Evolutionary conservation across 2,113 vertebrate genomes (phyloP), one percentile per base, ranked within the genome.

Genomic region (Plectropomus leopardus): DNA sequence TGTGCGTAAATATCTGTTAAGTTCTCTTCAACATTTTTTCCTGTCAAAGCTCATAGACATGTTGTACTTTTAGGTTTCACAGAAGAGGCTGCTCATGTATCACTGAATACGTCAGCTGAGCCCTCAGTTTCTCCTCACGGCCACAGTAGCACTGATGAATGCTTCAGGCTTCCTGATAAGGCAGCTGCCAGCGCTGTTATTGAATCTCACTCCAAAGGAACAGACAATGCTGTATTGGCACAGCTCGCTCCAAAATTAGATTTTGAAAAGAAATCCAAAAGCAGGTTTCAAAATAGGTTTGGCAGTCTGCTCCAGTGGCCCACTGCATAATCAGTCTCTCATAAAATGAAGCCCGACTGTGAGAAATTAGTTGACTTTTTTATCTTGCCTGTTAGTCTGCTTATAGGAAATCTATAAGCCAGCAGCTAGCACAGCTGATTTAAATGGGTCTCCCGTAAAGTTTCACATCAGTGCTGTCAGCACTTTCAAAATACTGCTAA

Each of bases 351-450:
- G 68, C 9, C 54, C 55, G 45, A 66, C 79, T 80, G 50, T 50
- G 63, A 82, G 76, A 78, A 73, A 83, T 76, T 76, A 53, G 68
- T 82, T 19, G 48, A 75, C 61, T 47, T 73, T 83, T 82, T 83
- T 61, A 65, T 87, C 80, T 71, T 16, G 40, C 32, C 30, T 64
- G 55, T 72, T 67, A 23, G 58, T 44, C 36, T 63, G 48, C 40
- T 77, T 87, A 79, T 79, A 73, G 76, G 86, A 86, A 87, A 88
- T 90, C 71, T 85, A 77, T 88, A 80, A 71, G 45, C 42, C 30
- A 79, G 15, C 47, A 61, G 78, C 85, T 54, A 44, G 55, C 66
- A 72, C 64, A 76, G 76, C 82, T 84, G 58, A 85, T 85, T 76
- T 74, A 74, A 79, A 78, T 47, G 8, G 26, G 10, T 64, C 58